phyloP scores from a whole-genome alignment of 2,797 vertebrate genomes.

The Gallinago solitaria region DNA sequence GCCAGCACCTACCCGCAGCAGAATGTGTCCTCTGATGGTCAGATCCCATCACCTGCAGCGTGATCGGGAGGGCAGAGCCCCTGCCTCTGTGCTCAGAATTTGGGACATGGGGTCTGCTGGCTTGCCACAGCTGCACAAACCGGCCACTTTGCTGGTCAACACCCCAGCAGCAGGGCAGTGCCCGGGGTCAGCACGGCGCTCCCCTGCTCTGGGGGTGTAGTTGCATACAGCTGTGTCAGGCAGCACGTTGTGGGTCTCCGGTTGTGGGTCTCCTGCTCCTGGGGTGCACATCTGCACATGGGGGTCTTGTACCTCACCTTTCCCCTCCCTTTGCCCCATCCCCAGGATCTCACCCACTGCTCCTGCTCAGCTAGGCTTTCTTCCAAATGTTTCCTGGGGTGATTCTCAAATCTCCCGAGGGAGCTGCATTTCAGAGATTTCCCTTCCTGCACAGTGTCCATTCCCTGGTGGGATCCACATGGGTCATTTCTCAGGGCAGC shows the following conservation, averaged over 20 bases:
- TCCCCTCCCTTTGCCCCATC: background rate
- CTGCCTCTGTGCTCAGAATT: accelerated
- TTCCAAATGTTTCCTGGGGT: background rate
- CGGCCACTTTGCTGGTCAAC: background rate
- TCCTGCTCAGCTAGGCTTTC: background rate
- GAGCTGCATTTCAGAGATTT: background rate
- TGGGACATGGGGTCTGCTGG: background rate
- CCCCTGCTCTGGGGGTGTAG: background rate
- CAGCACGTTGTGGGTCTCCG: background rate
- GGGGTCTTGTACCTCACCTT: background rate
- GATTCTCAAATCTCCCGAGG: background rate
- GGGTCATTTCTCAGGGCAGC: background rate
- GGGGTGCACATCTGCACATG: no score
- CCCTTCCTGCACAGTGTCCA: background rate
- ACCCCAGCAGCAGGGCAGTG: background rate
- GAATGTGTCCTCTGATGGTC: background rate
- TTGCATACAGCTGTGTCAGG: background rate
- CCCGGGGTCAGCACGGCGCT: accelerated
- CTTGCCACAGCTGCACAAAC: background rate
- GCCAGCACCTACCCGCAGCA: background rate
- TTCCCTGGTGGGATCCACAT: background rate
- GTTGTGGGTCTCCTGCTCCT: background rate
- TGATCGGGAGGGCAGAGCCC: background rate
- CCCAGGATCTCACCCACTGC: background rate
- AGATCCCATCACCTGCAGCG: accelerated